These are phyloP conservation scores for Cliona cf. orientalis DNA, from an alignment of 37 sponge, comb jelly and placozoan species.

Conservation along the genomic window DNA sequence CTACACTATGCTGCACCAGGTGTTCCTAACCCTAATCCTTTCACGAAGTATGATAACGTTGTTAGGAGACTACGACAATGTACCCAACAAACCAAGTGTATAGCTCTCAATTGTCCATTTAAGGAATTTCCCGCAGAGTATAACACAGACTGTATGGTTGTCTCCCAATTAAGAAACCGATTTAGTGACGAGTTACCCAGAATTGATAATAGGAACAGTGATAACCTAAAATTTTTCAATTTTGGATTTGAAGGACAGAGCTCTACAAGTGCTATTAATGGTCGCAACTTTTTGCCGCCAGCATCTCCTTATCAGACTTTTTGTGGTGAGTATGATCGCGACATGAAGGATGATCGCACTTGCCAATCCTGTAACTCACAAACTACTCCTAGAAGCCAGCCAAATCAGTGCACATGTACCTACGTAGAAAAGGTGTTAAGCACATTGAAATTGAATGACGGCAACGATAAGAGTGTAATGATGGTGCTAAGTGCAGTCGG, in stretches of 20 bases:
- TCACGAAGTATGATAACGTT: constrained; percentile 2
- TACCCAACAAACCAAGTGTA: constrained; percentile 2
- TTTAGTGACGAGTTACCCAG: neutral
- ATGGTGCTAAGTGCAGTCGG: constrained; percentile 24
- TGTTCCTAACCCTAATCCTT: neutral
- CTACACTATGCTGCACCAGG: constrained; percentile 30
- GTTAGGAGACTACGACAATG: constrained; percentile 7
- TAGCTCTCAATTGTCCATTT: constrained; percentile 78
- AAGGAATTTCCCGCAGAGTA: constrained; percentile 18
- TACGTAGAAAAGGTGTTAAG: neutral
- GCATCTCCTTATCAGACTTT: constrained; percentile 24
- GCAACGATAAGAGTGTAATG: neutral
- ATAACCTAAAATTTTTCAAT: constrained; percentile 58
- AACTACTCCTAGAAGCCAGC: too few relatives aligned
- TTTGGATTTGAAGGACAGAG: constrained; percentile 48
- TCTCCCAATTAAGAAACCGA: constrained; percentile 4
- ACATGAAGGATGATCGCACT: neutral
- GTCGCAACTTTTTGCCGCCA: constrained; percentile 37
- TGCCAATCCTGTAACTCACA: neutral
- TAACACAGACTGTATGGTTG: neutral
- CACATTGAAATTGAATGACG: neutral
- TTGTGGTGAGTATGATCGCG: neutral
- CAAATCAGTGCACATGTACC: constrained; percentile 3
- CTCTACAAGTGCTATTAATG: constrained; percentile 38
- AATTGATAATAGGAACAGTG: neutral